Conservation (phyloP, 2,797 vertebrate genomes). For the Takifugu rubripes region DNA sequence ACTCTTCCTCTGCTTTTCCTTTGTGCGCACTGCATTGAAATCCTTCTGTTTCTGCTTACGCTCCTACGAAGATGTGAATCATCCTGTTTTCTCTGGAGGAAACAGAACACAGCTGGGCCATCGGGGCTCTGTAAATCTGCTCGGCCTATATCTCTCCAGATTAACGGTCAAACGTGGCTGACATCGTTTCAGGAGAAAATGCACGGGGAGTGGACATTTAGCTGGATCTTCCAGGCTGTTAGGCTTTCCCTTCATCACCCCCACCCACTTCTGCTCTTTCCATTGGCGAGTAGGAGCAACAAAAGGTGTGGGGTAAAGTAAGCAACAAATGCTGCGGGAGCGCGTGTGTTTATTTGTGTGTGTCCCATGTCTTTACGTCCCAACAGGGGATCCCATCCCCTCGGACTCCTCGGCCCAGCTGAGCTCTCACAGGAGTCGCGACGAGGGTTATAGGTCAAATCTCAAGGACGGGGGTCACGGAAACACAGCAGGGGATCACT, state of each 20-base stretch:
- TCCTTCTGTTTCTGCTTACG: no score
- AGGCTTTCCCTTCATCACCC: constrained; percentile 39
- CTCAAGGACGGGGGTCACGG: constrained; percentile 51
- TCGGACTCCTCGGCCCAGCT: constrained; percentile 30
- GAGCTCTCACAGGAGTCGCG: constrained; percentile 54
- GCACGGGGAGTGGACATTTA: constrained; percentile 67
- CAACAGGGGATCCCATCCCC: constrained; percentile 47
- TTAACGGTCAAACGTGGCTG: constrained; percentile 58
- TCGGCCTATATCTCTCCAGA: constrained; percentile 64
- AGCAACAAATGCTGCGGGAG: constrained; percentile 63
- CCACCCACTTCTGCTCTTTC: constrained; percentile 11
- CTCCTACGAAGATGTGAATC: no score
- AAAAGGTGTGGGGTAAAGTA: constrained; percentile 63
- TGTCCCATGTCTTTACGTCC: constrained; percentile 25
- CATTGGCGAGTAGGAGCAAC: constrained; percentile 40
- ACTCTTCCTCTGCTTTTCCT: background rate
- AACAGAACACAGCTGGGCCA: background rate
- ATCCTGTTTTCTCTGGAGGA: background rate
- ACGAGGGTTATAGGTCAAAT: constrained; percentile 54
- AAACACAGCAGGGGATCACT: constrained; percentile 66
- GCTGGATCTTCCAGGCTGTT: constrained; percentile 40
- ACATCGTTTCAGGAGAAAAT: constrained; percentile 51
- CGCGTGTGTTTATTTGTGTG: constrained; percentile 35
- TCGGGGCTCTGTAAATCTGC: constrained; percentile 59
- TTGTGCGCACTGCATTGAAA: background rate